Percentiles rank a stretch among this genome's conserved stretches.
Evolutionary conservation across 2,797 vertebrate genomes (phyloP).

Genomic region (Microctenopoma stevenorrisi): DNA sequence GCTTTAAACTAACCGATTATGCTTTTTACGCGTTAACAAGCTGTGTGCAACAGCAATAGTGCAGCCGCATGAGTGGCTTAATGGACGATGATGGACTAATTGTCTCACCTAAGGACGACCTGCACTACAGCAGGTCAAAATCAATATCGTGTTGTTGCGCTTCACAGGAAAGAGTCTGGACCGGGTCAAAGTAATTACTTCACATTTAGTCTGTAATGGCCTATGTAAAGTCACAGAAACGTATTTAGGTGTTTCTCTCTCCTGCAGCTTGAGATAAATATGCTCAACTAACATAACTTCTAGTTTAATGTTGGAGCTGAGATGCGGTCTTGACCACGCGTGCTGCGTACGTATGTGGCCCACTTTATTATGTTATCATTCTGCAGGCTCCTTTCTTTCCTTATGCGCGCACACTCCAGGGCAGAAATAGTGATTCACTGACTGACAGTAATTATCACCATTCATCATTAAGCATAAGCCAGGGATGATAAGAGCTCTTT

Average conservation of each 20-base stretch:
- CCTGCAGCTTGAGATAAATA: neutral
- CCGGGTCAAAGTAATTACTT: neutral
- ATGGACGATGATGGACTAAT: neutral
- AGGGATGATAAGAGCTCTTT: slow-evolving; percentile 63
- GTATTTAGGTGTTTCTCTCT: neutral
- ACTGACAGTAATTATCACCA: slow-evolving; percentile 71
- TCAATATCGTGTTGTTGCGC: neutral
- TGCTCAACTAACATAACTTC: neutral
- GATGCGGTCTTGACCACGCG: neutral
- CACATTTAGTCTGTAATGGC: neutral
- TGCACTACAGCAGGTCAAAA: neutral
- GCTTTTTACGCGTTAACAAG: neutral
- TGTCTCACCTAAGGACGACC: neutral
- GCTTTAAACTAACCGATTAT: no score
- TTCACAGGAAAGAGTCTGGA: neutral
- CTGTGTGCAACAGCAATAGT: neutral
- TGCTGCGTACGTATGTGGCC: neutral
- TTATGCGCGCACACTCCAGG: slow-evolving; percentile 21
- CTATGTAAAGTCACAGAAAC: neutral
- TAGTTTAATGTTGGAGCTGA: neutral
- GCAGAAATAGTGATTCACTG: slow-evolving; percentile 29
- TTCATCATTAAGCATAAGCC: slow-evolving; percentile 63
- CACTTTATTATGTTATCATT: slow-evolving; percentile 15
- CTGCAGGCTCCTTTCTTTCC: slow-evolving; percentile 5
- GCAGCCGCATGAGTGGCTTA: neutral